Evolutionary conservation across 1,140 invertebrate species (phyloP).

Genomic region (Camponotus floridanus): DNA sequence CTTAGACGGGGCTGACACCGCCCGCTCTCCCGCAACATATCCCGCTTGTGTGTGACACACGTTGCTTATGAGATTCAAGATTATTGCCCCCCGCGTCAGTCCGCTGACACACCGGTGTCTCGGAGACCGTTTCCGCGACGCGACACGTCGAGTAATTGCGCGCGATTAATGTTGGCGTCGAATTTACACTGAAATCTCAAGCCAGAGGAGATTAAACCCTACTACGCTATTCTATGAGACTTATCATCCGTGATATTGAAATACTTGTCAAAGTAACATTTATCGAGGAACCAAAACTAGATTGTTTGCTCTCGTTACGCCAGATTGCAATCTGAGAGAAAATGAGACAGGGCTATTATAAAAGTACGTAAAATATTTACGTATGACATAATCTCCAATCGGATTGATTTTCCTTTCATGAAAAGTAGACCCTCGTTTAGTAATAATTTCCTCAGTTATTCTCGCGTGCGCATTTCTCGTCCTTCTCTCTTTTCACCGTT

Average conservation of each 20-base stretch:
- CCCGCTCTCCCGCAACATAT: constrained; percentile 73
- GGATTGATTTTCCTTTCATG: background rate
- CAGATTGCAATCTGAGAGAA: background rate
- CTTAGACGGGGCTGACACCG: constrained; percentile 78
- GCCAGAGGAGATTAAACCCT: constrained; percentile 28
- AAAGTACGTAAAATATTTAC: constrained; percentile 13
- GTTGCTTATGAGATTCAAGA: constrained; percentile 81
- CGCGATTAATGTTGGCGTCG: constrained; percentile 52
- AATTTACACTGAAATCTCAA: constrained; percentile 40
- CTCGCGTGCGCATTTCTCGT: constrained; percentile 8
- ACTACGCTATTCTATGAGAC: background rate
- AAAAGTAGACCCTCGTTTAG: constrained; percentile 15
- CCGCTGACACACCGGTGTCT: constrained; percentile 31
- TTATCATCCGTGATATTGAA: background rate
- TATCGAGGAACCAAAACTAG: background rate
- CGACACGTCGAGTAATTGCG: constrained; percentile 48
- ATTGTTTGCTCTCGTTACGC: background rate
- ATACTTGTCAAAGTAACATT: background rate
- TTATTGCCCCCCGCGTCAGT: constrained; percentile 75
- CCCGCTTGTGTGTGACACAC: constrained; percentile 78
- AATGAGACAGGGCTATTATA: background rate
- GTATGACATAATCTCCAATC: background rate
- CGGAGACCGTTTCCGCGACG: constrained; percentile 37
- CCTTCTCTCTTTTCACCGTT: constrained; percentile 54
- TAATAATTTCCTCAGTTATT: constrained; percentile 54